These are phyloP conservation scores for Homarus gammarus DNA, from an alignment of 2,888 invertebrate species.

Conservation along the genomic window DNA sequence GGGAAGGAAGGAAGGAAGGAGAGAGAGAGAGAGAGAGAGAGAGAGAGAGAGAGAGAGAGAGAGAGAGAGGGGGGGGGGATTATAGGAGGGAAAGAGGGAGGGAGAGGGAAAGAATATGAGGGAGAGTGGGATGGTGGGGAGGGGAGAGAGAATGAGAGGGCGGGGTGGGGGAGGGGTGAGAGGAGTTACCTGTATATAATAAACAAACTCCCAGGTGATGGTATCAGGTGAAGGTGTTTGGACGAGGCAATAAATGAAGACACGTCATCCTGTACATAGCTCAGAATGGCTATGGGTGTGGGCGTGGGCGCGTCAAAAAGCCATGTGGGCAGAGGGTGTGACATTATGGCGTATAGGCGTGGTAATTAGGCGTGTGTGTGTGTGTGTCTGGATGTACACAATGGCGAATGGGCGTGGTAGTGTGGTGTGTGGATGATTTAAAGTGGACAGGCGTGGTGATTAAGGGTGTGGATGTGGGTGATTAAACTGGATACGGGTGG, in stretches of 20 bases:
- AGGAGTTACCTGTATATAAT: constrained; percentile 3
- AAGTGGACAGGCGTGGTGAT: background rate
- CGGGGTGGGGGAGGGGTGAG: background rate
- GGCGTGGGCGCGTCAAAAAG: background rate
- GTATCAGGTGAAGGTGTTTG: constrained; percentile 19
- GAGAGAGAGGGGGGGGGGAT: background rate
- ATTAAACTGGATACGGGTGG: too few relatives aligned
- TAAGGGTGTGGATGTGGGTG: too few relatives aligned
- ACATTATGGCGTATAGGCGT: background rate
- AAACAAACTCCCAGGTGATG: background rate
- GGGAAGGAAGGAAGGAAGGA: background rate
- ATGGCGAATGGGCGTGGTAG: too few relatives aligned
- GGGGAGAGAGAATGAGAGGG: background rate
- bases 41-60: background rate
- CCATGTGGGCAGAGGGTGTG: background rate
- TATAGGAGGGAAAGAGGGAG: background rate
- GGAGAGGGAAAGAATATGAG: background rate
- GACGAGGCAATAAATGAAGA: constrained; percentile 24
- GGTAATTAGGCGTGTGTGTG: background rate
- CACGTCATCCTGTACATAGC: background rate
- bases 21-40: background rate
- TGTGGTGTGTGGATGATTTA: background rate
- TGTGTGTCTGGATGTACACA: too few relatives aligned
- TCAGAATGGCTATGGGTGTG: background rate
- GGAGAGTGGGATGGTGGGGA: background rate